These are phyloP conservation scores for Druon quercuslanigerum DNA, from an alignment of 1,140 invertebrate species.

Conservation along the genomic window DNA sequence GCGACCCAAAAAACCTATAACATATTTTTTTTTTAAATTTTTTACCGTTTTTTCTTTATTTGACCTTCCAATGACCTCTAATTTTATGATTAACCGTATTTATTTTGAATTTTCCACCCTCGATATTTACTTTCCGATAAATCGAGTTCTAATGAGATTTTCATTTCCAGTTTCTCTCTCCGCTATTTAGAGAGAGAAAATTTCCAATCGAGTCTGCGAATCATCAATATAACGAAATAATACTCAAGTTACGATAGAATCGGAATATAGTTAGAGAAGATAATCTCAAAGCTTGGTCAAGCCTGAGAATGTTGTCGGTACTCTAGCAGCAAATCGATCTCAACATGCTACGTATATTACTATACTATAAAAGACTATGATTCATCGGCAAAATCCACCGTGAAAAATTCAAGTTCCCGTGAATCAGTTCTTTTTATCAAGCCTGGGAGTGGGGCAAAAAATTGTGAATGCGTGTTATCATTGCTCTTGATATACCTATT, in stretches of 20 bases:
- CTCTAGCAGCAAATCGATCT: neutral
- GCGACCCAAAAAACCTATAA: too few relatives aligned
- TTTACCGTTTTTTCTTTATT: too few relatives aligned
- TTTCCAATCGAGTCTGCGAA: slow-evolving; percentile 14
- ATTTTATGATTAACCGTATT: neutral
- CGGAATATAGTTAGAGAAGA: slow-evolving; percentile 17
- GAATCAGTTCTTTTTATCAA: neutral
- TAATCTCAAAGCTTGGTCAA: slow-evolving; percentile 19
- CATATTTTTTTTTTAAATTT: too few relatives aligned
- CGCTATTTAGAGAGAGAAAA: neutral
- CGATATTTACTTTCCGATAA: slow-evolving; percentile 16
- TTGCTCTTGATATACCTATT: too few relatives aligned
- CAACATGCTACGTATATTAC: neutral
- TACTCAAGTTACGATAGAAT: slow-evolving; percentile 19
- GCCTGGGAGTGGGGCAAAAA: too few relatives aligned
- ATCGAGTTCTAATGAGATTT: slow-evolving; percentile 24
- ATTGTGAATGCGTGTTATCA: too few relatives aligned
- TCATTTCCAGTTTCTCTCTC: slow-evolving; percentile 5
- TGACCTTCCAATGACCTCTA: neutral
- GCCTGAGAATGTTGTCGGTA: neutral
- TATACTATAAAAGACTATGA: slow-evolving; percentile 1
- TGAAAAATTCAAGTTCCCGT: slow-evolving; percentile 4
- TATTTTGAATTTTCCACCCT: neutral
- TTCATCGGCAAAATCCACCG: slow-evolving; percentile 10
- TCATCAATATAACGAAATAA: slow-evolving; percentile 19